Evolutionary conservation across 1,140 invertebrate genomes (phyloP).

Genomic region (Lasioglossum baleicum): DNA sequence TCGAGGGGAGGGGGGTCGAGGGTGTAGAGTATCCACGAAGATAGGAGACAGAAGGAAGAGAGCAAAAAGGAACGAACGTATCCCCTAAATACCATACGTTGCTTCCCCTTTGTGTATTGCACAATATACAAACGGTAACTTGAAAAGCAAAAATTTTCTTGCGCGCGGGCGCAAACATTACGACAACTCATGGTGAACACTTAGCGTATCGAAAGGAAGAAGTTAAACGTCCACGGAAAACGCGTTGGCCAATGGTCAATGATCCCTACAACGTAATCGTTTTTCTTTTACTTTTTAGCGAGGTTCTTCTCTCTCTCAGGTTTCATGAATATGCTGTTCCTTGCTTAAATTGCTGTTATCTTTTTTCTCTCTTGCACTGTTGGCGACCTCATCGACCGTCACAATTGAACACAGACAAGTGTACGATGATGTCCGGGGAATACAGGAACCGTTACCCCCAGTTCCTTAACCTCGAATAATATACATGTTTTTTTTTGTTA

Average conservation of each 20-base stretch:
- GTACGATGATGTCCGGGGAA: conserved; percentile 73
- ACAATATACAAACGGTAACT: conserved; percentile 28
- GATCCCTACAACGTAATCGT: background rate
- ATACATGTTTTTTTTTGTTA: conserved; percentile 69
- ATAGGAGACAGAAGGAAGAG: conserved; percentile 33
- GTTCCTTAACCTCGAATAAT: conserved; percentile 76
- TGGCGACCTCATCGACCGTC: conserved; percentile 57
- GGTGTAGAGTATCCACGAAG: background rate
- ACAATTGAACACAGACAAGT: conserved; percentile 67
- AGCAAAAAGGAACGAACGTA: conserved; percentile 32
- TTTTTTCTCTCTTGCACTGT: background rate
- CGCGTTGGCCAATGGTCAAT: conserved; percentile 13
- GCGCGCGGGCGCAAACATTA: background rate
- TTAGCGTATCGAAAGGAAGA: background rate
- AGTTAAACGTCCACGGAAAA: background rate
- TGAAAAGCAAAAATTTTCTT: background rate
- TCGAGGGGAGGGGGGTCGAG: background rate
- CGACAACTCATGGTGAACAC: background rate
- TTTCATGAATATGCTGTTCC: background rate
- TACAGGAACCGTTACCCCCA: conserved; percentile 74
- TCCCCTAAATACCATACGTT: conserved; percentile 9
- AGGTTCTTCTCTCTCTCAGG: conserved; percentile 21
- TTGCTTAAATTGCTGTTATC: no score
- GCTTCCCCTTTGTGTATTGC: conserved; percentile 25
- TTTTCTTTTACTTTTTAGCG: background rate